Evolutionary conservation across 2,113 vertebrate species (phyloP), one percentile per base, ranked within the genome.

Genomic region (Trogon melanurus): DNA sequence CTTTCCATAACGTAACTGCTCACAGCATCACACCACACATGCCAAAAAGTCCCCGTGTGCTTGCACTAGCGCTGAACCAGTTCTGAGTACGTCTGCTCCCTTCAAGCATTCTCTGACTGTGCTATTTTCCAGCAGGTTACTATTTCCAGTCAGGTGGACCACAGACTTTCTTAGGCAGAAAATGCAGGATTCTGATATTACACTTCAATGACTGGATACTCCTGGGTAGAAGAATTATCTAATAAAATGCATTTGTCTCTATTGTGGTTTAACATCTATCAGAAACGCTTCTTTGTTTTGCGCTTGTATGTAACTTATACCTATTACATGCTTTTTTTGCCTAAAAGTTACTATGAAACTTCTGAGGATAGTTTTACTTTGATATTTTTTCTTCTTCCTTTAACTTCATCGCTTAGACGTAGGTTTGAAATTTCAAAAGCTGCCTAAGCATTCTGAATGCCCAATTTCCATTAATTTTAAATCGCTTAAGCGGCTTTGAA

Each of bases 351-450:
- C 23, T 73, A 19, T 65, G 32, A 73, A 83, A 69, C n/a, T 94
- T 94, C 69, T 57, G 23, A 92, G 29, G 56, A 38, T 56, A 82
- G 44, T 56, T 75, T 30, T 44, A 29, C 57, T 64, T 82, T 87
- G n/a, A 48, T 36, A 38, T 48, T 61, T 66, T 74, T 79, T 13
- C 20, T 58, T 72, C 41, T n/a, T 78, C 54, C 30, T 84, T 73
- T 25, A 54, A 15, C 21, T 58, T 58, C 86, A 57, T 66, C 1
- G 0, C 36, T 66, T 78, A 54, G 21, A 70, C 50, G 36, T 53
- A 84, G n/a, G 30, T 69, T 45, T 90, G 58, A 87, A 91, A 70
- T 91, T 70, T 92, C 51, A 70, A 83, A 91, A 84, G 50, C 47
- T 91, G 47, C n/a, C 51, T 66, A 79, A 89, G 48, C 26, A 50